Conservation (phyloP, 2,113 vertebrate species). For the Anhinga anhinga region DNA sequence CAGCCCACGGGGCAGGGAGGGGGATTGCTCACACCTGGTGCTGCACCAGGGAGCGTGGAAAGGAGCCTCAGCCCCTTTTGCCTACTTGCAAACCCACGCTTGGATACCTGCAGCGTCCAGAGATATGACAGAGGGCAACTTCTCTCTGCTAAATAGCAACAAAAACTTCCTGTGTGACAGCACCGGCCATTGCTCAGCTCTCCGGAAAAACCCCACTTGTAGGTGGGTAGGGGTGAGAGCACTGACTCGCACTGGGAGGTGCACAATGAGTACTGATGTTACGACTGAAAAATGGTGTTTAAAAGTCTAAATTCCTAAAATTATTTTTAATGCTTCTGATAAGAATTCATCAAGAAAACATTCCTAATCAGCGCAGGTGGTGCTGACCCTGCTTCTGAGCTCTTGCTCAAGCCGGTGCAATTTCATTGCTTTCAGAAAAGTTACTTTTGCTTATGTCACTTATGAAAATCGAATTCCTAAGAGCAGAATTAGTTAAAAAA, state of each 20-base stretch:
- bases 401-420: rapidly evolving
- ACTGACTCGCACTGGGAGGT: rapidly evolving
- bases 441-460: background rate
- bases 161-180: background rate
- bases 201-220: background rate
- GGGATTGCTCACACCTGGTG: background rate
- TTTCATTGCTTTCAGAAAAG: background rate
- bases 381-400: background rate
- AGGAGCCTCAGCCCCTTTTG: background rate
- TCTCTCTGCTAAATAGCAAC: background rate
- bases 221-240: rapidly evolving
- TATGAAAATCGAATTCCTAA: rapidly evolving
- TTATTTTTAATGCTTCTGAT: background rate
- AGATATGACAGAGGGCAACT: background rate
- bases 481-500: background rate
- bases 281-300: rapidly evolving
- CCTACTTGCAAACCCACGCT: background rate
- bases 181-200: background rate
- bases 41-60: rapidly evolving
- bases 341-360: background rate
- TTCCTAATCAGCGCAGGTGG: background rate
- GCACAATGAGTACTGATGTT: rapidly evolving
- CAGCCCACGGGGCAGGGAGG: too few species aligned
- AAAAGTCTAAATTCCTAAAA: background rate
- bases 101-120: background rate